Evolutionary conservation across 2,888 invertebrate species (phyloP), one percentile per base, ranked within the genome.

Genomic region (Koerneria pararmatus): DNA sequence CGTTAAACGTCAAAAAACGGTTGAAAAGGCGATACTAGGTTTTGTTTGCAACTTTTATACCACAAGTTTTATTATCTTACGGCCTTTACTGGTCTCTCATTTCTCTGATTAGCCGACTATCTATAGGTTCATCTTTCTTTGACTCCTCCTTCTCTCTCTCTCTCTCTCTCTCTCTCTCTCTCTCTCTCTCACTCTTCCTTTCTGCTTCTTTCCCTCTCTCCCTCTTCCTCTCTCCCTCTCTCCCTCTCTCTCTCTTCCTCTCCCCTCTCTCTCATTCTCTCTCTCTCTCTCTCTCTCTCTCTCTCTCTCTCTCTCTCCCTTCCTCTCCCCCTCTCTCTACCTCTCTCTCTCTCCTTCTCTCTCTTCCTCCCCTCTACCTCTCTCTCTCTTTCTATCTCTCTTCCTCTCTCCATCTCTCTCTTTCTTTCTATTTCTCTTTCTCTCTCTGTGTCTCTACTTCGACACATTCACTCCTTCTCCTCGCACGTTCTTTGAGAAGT

Each of bases 321-420:
- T 41, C 48, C 15, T 62, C 31, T 51, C 53, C 56, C 60, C 19
- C 27, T 31, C 37, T 61, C 32, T 32, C 27, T 67, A 27, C 57
- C 63, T 56, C 53, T 53, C 53, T 66, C 34, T 34, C 51, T 67
- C 62, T 60, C 46, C 60, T 8, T 65, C 57, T 34, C 65, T 32
- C 11, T 15, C 11, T n/a, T 41, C 11, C 46, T 15, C 46, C 11
- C n/a, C 46, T 11, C n/a, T 41, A n/a, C n/a, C n/a, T n/a, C 46
- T 41, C n/a, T 15, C 46, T 15, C n/a, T 41, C 11, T n/a, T 15
- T 41, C 46, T 41, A 15, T n/a, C 24, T 22, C 53, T 53, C 53
- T 22, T n/a, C 15, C 22, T 53, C 53, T 8, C 22, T 53, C 53
- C 11, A 53, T 53, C 34, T 24, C 57, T 27, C 34, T 32, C 57